Conservation (phyloP, 2,888 invertebrate species). For the Eupithecia inturbata region DNA sequence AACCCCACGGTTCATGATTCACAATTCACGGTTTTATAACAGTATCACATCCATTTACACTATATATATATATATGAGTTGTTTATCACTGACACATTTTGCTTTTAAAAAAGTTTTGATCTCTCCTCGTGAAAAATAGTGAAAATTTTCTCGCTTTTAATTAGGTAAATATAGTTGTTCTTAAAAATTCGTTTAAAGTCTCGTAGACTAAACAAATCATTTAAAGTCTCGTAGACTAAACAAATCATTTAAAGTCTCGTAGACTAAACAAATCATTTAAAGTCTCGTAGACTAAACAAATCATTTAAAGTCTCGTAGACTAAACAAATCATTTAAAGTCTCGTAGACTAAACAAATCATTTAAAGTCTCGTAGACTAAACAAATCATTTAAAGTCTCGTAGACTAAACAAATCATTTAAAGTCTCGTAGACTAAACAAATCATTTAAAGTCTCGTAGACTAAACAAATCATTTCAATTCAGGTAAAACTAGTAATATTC, state of each 20-base stretch:
- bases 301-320: slow-evolving; percentile 5
- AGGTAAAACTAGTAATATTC: neutral
- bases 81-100: slow-evolving; percentile 16
- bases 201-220: slow-evolving; percentile 9
- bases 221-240: slow-evolving; percentile 2
- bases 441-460: slow-evolving; percentile 5
- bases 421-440: slow-evolving; percentile 5
- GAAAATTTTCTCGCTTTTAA: slow-evolving; percentile 40
- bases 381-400: slow-evolving; percentile 2
- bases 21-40: slow-evolving; percentile 3
- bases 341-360: slow-evolving; percentile 5
- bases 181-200: slow-evolving; percentile 8
- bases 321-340: neutral
- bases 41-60: slow-evolving; percentile 5
- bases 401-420: neutral
- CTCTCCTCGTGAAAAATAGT: slow-evolving; percentile 48
- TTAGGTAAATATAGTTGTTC: slow-evolving; percentile 18
- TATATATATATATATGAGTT: neutral
- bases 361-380: slow-evolving; percentile 1
- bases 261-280: neutral
- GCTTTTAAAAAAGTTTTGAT: slow-evolving; percentile 48
- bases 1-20: too few relatives aligned
- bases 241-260: slow-evolving; percentile 2
- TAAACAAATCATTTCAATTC: slow-evolving; percentile 6
- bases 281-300: slow-evolving; percentile 5